Percentiles rank a stretch among this genome's conserved stretches.
Evolutionary conservation across 2,797 vertebrate genomes (phyloP).

Genomic region (Pantherophis alleghaniensis): DNA sequence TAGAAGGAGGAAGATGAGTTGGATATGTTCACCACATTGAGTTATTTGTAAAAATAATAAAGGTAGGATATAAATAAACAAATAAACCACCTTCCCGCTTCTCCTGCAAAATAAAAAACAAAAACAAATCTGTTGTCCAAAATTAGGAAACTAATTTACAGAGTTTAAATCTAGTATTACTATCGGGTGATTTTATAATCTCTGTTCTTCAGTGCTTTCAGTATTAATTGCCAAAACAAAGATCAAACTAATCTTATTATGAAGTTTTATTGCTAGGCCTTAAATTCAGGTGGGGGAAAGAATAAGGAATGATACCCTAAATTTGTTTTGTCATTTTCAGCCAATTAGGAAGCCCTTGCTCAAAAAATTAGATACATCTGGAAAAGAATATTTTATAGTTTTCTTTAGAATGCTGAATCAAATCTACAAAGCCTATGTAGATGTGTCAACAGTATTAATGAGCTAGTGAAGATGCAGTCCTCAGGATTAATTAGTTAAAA

Average conservation of each 20-base stretch:
- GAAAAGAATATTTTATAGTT: background rate
- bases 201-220: background rate
- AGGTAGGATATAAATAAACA: background rate
- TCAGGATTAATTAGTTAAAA: slow-evolving; percentile 24
- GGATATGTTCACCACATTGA: background rate
- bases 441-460: background rate
- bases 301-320: background rate
- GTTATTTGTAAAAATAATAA: background rate
- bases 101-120: background rate
- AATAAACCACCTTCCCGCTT: background rate
- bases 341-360: background rate
- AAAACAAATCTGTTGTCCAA: background rate
- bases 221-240: background rate
- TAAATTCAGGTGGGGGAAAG: background rate
- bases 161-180: background rate
- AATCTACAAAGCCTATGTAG: background rate
- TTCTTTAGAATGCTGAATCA: background rate
- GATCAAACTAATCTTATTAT: slow-evolving; percentile 19
- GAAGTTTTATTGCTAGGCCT: background rate
- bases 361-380: background rate
- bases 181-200: background rate
- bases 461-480: slow-evolving; percentile 41
- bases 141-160: background rate
- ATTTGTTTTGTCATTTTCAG: slow-evolving; percentile 13
- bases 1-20: background rate